Evolutionary conservation across 2,113 vertebrate species (phyloP), one percentile per base, ranked within the genome.

Genomic region (Hydrolagus affinis): DNA sequence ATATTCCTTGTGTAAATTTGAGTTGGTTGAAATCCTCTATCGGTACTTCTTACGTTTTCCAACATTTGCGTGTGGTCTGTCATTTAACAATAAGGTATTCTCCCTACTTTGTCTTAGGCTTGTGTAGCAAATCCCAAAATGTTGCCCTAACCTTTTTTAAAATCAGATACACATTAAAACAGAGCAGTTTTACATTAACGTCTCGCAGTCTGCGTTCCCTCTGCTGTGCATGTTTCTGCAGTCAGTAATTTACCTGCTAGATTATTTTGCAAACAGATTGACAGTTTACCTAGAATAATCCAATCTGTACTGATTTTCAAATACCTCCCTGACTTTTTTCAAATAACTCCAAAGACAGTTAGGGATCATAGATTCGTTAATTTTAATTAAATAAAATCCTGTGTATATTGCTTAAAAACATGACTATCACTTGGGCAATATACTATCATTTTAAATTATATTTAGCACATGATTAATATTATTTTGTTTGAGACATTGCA

Each of bases 291-390:
- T 60, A 83, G 60, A 68, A 30, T 23, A 83, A 83, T 32, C 14
- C 66, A 83, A 32, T 83, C 62, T 21, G 60, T 19, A 68, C 66
- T 21, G 60, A 83, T 83, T 66, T 83, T 83, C 15, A 32, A 28
- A 66, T 30, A 62, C 28, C 62, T 32, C 25, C 62, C 25, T 68
- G 25, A 62, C 25, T 64, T 66, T 83, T 83, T 28, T 44, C 19
- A 19, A 56, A 15, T 7, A 66, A 28, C 78, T 66, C 62, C 21
- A 10, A 83, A 83, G 57, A 83, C 64, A 83, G 44, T 14, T 28
- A 68, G 15, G 66, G 66, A 64, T 83, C 62, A 66, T 15, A n/a
- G 7, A 19, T 85, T 57, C 85, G 83, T 8, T 0, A 85, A 32
- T 78, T 85, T 25, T 70, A 66, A 70, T 62, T 30, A 64, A 1